These are phyloP conservation scores for Brachyptera putata DNA, from an alignment of 2,888 invertebrate species.

Conservation along the genomic window DNA sequence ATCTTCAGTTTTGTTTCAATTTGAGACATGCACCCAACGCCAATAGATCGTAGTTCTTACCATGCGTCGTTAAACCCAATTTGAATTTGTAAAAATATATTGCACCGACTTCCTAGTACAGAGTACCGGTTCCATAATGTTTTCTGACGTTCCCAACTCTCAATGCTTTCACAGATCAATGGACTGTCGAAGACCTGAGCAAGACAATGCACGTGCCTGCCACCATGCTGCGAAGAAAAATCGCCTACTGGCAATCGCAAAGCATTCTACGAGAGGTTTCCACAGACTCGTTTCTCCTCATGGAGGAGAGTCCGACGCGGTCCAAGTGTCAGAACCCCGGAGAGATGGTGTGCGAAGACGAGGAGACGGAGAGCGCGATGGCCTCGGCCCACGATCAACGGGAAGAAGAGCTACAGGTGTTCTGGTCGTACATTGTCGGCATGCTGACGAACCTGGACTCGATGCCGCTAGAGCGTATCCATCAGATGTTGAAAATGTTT, in stretches of 20 bases:
- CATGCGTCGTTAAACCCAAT: no score
- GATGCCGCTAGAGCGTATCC: slow-evolving; percentile 85
- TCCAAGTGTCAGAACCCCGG: slow-evolving; percentile 53
- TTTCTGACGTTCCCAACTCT: no score
- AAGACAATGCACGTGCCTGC: slow-evolving; percentile 82
- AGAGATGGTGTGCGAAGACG: slow-evolving; percentile 75
- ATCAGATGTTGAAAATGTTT: slow-evolving; percentile 95
- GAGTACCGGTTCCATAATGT: no score
- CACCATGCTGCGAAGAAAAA: slow-evolving; percentile 77
- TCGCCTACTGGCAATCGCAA: slow-evolving; percentile 86
- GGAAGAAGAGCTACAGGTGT: slow-evolving; percentile 83
- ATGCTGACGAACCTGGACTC: slow-evolving; percentile 95
- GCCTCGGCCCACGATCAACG: slow-evolving; percentile 91
- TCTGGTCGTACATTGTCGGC: slow-evolving; percentile 96
- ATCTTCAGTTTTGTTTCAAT: no score
- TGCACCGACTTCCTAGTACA: no score
- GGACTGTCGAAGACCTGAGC: slow-evolving; percentile 84
- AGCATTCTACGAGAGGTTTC: slow-evolving; percentile 66
- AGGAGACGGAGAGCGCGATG: slow-evolving; percentile 90
- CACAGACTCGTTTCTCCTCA: slow-evolving; percentile 67
- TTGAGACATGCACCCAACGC: no score
- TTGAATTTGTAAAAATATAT: no score
- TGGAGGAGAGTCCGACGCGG: slow-evolving; percentile 59
- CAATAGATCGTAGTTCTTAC: no score
- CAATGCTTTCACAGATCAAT: slow-evolving; percentile 63